phyloP scores from a whole-genome alignment of 2,113 vertebrate genomes.

The Suncus etruscus region DNA sequence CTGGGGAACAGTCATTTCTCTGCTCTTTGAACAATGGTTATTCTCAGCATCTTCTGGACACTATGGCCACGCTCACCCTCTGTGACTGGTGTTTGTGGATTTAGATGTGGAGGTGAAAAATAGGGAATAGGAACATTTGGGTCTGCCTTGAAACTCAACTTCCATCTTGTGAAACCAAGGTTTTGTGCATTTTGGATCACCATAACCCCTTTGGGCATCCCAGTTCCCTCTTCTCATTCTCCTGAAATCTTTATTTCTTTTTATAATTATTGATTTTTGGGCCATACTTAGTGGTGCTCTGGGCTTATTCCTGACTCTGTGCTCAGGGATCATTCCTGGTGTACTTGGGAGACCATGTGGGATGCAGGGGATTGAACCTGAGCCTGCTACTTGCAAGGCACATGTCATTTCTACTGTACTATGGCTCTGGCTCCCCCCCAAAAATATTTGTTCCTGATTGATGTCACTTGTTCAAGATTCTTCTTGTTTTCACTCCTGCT shows the following conservation, averaged over 20 bases:
- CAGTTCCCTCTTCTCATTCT: not conserved
- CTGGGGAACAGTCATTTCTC: not conserved
- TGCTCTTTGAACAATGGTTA: not conserved
- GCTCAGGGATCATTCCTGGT: no score
- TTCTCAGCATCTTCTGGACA: not conserved
- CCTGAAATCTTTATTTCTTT: no score
- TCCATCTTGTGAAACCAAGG: not conserved
- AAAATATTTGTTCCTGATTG: not conserved
- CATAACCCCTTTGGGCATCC: not conserved
- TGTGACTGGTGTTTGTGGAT: not conserved
- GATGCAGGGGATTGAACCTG: no score
- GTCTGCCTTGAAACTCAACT: not conserved
- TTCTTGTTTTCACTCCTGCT: not conserved
- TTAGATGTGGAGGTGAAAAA: no score
- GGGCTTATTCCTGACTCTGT: no score
- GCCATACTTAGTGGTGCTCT: no score
- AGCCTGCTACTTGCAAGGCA: no score
- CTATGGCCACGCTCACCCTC: not conserved
- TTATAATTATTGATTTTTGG: no score
- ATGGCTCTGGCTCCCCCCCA: not conserved
- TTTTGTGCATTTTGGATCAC: no score
- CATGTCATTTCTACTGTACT: no score
- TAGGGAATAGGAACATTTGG: not conserved
- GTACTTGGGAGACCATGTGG: no score
- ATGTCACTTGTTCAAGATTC: not conserved